Evolutionary conservation across 2,888 invertebrate genomes (phyloP).

Genomic region (Aleiodes leptofemur): DNA sequence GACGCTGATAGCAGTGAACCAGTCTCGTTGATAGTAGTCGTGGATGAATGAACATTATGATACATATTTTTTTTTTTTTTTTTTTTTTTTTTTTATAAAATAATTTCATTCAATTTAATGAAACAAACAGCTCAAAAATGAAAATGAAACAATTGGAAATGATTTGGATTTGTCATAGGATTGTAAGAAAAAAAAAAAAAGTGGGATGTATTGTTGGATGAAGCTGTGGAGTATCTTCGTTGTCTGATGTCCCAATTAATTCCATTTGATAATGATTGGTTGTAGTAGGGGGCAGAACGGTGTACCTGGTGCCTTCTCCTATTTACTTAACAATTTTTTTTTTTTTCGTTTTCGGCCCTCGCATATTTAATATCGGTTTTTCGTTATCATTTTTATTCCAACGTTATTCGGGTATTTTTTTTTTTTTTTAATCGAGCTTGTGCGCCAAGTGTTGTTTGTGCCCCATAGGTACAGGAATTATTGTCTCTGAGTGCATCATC

Average conservation of each 20-base stretch:
- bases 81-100: constrained; percentile 35
- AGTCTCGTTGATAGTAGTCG: constrained; percentile 43
- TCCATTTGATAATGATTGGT: constrained; percentile 32
- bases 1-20: constrained; percentile 47
- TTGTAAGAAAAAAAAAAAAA: constrained; percentile 4
- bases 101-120: not conserved
- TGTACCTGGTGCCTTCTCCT: constrained; percentile 36
- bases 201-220: not conserved
- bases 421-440: constrained; percentile 27
- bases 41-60: constrained; percentile 38
- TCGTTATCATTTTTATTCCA: constrained; percentile 4
- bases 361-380: constrained; percentile 7
- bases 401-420: constrained; percentile 13
- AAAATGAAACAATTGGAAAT: constrained; percentile 9
- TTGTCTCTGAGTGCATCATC: constrained; percentile 67
- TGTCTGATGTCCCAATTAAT: constrained; percentile 12
- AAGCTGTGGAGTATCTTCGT: not conserved
- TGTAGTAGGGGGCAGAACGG: constrained; percentile 30
- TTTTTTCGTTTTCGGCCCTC: constrained; percentile 6
- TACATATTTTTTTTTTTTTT: constrained; percentile 34
- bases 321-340: constrained; percentile 10
- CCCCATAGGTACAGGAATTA: constrained; percentile 60
- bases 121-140: not conserved
- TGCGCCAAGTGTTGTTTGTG: constrained; percentile 6
- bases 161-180: constrained; percentile 12